Base-by-base conservation (phyloP, 2,113 vertebrate species). In the Syrrhaptes paradoxus region DNA sequence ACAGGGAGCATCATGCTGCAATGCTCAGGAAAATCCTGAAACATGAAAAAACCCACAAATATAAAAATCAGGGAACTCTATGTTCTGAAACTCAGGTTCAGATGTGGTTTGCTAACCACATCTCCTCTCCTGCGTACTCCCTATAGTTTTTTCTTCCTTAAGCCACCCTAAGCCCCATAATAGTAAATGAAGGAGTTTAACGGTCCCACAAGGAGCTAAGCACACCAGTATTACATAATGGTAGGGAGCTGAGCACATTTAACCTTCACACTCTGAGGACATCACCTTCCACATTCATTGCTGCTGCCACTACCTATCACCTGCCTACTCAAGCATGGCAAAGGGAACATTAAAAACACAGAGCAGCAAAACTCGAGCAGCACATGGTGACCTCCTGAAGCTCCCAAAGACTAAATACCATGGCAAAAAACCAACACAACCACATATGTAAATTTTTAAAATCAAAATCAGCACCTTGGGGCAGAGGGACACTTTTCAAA, bases 141-240 rank as follows among this genome's bases (percentile, higher is more conserved):
- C 58, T 63, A 5, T 0, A 55, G 49, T 4, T 32, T 38, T 65
- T 76, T 54, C 58, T 72, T 75, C 46, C 54, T 68, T 89, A 57
- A 84, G 54, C 62, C 79, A 61, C 49, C 13, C 14, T 45, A 65
- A 92, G 49, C 49, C 76, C 70, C 54, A 24, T 17, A 83, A 68
- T 1, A 49, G 16, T 3, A 38, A 88, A n/a, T 1, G 15, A 72
- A 81, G 70, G 1, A 61, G 91, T 45, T 88, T 61, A 95, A 41
- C 7, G 12, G 38, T 16, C 15, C 38, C 70, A 36, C 3, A 10
- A 29, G 46, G 19, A 51, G 48, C 7, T 41, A 48, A 76, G 38
- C 3, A 13, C 49, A 65, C 14, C 25, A n/a, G 18, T 11, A 4
- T 31, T 28, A 41, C 0, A 0, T 15, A 54, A 78, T 0, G 3